Evolutionary conservation across 1,140 invertebrate species (phyloP).

Genomic region (Drosophila sturtevanti): DNA sequence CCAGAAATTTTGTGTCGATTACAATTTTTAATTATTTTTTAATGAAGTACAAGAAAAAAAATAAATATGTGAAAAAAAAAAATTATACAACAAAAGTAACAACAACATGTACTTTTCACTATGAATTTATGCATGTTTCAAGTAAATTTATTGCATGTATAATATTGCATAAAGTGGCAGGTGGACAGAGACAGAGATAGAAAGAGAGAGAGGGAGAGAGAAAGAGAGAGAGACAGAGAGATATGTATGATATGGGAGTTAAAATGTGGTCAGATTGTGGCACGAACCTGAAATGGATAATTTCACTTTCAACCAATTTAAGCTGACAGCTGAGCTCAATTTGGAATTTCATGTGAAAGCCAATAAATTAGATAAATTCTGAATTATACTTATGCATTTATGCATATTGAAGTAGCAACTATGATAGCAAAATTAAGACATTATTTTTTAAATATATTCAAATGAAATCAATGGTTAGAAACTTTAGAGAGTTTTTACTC

Average conservation of each 20-base stretch:
- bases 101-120: constrained; percentile 31
- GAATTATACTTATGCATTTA: not conserved
- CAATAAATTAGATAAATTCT: not conserved
- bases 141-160: constrained; percentile 74
- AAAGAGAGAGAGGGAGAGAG: not conserved
- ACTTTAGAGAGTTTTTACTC: no score
- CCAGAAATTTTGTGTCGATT: constrained; percentile 71
- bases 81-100: not conserved
- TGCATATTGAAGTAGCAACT: not conserved
- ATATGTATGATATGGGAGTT: constrained; percentile 17
- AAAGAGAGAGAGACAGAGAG: not conserved
- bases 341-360: not conserved
- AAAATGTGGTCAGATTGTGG: constrained; percentile 15
- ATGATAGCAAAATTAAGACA: not conserved
- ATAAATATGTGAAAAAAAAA: constrained; percentile 23
- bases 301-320: constrained; percentile 54
- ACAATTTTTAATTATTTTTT: constrained; percentile 80
- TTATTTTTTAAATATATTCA: no score
- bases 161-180: constrained; percentile 58
- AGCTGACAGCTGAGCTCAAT: not conserved
- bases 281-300: constrained; percentile 32
- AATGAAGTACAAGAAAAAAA: constrained; percentile 63
- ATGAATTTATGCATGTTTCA: constrained; percentile 69
- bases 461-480: no score
- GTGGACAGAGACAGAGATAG: constrained; percentile 26